Percentiles rank a stretch among this genome's conserved stretches.
These are phyloP conservation scores for Homarus gammarus DNA, from an alignment of 2,888 invertebrate species.

Conservation along the genomic window DNA sequence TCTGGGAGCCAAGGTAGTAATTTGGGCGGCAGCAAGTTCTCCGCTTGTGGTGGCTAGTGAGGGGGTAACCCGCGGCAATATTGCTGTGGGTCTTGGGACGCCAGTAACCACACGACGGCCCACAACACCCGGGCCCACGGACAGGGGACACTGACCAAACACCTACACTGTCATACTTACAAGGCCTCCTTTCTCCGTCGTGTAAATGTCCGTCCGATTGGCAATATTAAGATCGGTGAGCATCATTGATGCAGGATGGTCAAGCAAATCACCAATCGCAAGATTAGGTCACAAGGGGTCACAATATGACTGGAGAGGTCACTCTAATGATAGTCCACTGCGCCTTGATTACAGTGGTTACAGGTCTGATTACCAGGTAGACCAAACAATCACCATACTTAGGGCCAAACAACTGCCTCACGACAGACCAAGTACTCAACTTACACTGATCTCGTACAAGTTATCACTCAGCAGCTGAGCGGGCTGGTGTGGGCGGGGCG, in stretches of 20 bases:
- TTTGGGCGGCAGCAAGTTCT: constrained; percentile 69
- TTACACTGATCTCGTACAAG: constrained; percentile 75
- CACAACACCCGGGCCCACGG: constrained; percentile 37
- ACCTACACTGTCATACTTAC: constrained; percentile 72
- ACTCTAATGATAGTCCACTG: constrained; percentile 75
- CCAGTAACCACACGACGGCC: constrained; percentile 40
- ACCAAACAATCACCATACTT: constrained; percentile 76
- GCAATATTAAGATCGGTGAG: constrained; percentile 75
- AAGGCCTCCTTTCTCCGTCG: constrained; percentile 73
- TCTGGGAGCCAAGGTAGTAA: constrained; percentile 68
- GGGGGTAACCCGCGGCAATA: constrained; percentile 59
- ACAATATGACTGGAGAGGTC: constrained; percentile 75
- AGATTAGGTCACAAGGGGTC: constrained; percentile 75
- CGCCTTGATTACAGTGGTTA: constrained; percentile 75
- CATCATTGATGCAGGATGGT: constrained; percentile 76
- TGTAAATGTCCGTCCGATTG: constrained; percentile 75
- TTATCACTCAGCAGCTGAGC: constrained; percentile 75
- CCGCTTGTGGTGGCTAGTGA: constrained; percentile 63
- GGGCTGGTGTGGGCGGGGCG: constrained; percentile 64
- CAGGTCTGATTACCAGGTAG: constrained; percentile 75
- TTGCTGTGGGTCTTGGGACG: constrained; percentile 52
- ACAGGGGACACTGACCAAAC: constrained; percentile 56
- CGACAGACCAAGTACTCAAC: constrained; percentile 76
- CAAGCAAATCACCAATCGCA: constrained; percentile 72
- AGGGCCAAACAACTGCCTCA: constrained; percentile 75